Percentiles rank a stretch among this genome's conserved stretches.
phyloP scores from a whole-genome alignment of 1,140 invertebrate genomes.

The Callitettix versicolor region DNA sequence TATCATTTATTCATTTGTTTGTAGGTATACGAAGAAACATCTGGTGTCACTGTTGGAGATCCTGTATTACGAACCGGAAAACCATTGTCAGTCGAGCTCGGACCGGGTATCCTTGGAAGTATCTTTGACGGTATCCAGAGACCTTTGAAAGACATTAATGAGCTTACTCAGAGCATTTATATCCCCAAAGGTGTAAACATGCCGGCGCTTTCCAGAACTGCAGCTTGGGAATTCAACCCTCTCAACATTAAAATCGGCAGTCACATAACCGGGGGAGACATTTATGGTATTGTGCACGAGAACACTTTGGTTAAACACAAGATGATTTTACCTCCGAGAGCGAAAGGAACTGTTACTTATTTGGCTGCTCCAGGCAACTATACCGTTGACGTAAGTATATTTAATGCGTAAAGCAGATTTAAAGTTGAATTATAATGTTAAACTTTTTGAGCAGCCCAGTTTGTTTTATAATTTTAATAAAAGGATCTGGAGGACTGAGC shows the following conservation, averaged over 20 bases:
- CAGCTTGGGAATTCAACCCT: constrained; percentile 90
- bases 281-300: constrained; percentile 92
- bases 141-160: constrained; percentile 92
- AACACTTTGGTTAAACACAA: constrained; percentile 96
- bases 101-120: constrained; percentile 97
- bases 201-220: constrained; percentile 72
- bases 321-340: constrained; percentile 86
- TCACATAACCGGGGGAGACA: constrained; percentile 95
- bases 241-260: constrained; percentile 78
- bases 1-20: not conserved
- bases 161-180: constrained; percentile 91
- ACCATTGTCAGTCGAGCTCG: constrained; percentile 94
- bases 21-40: constrained; percentile 97
- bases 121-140: constrained; percentile 99
- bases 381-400: constrained; percentile 70
- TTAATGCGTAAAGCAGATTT: not conserved
- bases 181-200: constrained; percentile 98
- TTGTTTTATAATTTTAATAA: too few relatives aligned
- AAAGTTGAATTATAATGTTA: not conserved
- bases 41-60: constrained; percentile 98
- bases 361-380: constrained; percentile 93
- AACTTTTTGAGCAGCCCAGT: too few relatives aligned
- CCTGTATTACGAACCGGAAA: constrained; percentile 97
- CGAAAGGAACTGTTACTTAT: constrained; percentile 92
- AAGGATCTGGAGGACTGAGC: too few relatives aligned